Evolutionary conservation across 2,888 invertebrate species (phyloP), one percentile per base, ranked within the genome.

Genomic region (Mesochorus sp.): DNA sequence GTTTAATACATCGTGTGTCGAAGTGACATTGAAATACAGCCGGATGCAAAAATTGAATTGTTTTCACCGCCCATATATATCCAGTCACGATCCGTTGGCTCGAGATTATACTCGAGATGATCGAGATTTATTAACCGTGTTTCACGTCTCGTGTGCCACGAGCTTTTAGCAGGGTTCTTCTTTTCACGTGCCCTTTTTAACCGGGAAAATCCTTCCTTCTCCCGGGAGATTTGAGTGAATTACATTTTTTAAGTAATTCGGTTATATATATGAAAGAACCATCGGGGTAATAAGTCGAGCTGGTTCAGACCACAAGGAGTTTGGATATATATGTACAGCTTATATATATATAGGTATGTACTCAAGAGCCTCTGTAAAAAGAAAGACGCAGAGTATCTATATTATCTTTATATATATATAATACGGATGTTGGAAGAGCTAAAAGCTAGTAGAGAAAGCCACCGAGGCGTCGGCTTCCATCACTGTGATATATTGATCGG

Each of bases 401-500:
- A 66, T 34, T 53, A 19, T 39, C 26, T 51, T 10, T 34, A 51
- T 55, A 26, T 44, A 28, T 51, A 42, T 53, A 72, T 39, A 59
- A 51, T 57, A 51, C 59, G 59, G 44, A 62, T 37, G 21, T 39
- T 26, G 59, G 53, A 34, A 49, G 31, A 49, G 37, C 44, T 53
- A 53, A 72, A 61, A 66, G 59, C 53, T 31, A 39, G 34, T 57
- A 42, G 67, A 49, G 67, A 61, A 68, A 62, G 62, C 73, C 39
- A 64, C 51, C 73, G 51, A 68, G 73, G 73, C 68, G 64, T 74
- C 78, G 68, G 51, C 78, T 78, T 68, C 73, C 77, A 78, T 78
- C 77, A 73, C 68, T 51, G 62, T 67, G 73, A 78, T 73, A 74
- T 78, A 78, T 78, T 64, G 78, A 78, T 78, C 74, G 64, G 64